Conservation (phyloP, 2,888 invertebrate species). For the Polietes domitor region DNA sequence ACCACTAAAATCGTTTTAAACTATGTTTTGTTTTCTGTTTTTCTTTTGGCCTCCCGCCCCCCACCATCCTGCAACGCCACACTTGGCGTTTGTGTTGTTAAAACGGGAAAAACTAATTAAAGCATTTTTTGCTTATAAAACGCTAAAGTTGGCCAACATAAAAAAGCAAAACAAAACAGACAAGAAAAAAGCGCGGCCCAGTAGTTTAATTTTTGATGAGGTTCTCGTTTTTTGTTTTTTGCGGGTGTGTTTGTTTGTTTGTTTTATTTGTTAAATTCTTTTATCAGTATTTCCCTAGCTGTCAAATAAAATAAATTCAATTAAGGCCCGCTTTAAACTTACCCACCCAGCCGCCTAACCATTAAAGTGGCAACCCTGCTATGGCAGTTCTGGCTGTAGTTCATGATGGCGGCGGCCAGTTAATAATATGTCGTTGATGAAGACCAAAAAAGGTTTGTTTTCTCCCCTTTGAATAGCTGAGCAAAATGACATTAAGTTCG, state of each 20-base stretch:
- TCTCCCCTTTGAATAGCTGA: too few species aligned
- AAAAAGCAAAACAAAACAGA: background rate
- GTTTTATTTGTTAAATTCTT: slow-evolving; percentile 9
- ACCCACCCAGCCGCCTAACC: background rate
- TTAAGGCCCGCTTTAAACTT: slow-evolving; percentile 11
- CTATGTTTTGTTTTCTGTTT: slow-evolving; percentile 11
- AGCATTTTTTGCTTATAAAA: background rate
- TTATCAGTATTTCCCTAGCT: slow-evolving; percentile 24
- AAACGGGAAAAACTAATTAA: slow-evolving; percentile 15
- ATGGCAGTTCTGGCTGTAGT: background rate
- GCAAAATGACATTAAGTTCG: too few species aligned
- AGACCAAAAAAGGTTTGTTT: background rate
- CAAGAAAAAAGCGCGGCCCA: background rate
- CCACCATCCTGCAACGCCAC: background rate
- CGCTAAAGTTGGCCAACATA: background rate
- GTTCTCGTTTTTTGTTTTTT: background rate
- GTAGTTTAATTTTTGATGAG: slow-evolving; percentile 32
- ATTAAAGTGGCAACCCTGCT: background rate
- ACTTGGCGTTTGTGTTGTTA: background rate
- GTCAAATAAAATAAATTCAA: slow-evolving; percentile 21
- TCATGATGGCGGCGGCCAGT: background rate
- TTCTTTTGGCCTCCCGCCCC: background rate
- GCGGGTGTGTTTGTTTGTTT: slow-evolving; percentile 14
- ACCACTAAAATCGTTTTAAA: slow-evolving; percentile 11
- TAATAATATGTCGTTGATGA: background rate